Evolutionary conservation across 2,888 invertebrate species (phyloP), one percentile per base, ranked within the genome.

Genomic region (Linnaemya tessellans): DNA sequence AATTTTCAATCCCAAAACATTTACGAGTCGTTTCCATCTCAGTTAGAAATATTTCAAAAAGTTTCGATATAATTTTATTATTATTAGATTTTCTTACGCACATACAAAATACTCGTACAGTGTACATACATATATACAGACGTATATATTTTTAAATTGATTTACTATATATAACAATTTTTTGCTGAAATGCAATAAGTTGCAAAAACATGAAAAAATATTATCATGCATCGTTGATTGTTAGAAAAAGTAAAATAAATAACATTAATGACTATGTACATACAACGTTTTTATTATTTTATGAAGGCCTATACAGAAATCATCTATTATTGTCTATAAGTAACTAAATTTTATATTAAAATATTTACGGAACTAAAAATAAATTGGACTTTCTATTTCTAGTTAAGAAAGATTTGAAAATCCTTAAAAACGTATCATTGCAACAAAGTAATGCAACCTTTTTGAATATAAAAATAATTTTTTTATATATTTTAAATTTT

Each of bases 161-260:
- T 65, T 81, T 75, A 56, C 62, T 58, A 67, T 51, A 51, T 56
- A 15, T 56, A 25, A 62, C 20, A 20, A 13, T 67, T 62, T 78
- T 58, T 74, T 56, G 18, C 46, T 68, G 10, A 51, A 84, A 71
- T 54, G 15, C 43, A 73, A 65, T 70, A 65, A 62, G 11, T 73
- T 62, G 41, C 13, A 56, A 74, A 71, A 43, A 49, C 49, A 70
- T 78, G 46, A 71, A 82, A 78, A 80, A 78, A 65, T 67, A 71
- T 68, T 73, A 77, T 86, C 86, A 86, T 65, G 86, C 84, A 84
- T 86, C 78, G 78, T 41, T 79, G 81, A 62, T 77, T 62, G n/a
- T 73, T 77, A 71, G 46, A 20, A 78, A 67, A 62, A 73, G 13
- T 20, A 25, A 46, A 43, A 71, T 15, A 25, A 56, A 43, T n/a